Base-by-base conservation (phyloP, 2,888 invertebrate genomes). In the Carterocephalus palaemon region DNA sequence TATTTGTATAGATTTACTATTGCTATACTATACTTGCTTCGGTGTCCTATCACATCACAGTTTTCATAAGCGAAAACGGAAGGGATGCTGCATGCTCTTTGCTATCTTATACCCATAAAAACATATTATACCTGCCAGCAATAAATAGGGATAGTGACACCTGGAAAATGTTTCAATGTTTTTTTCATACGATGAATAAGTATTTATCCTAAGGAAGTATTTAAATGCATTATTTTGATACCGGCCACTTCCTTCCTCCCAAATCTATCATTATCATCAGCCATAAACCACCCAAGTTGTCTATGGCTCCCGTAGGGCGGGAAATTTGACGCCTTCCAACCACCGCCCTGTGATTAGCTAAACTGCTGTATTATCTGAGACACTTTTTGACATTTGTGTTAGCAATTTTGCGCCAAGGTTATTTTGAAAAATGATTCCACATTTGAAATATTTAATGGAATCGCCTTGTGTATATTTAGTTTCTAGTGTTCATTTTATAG, bases 291-390 rank as follows among this genome's bases (percentile, higher is more conserved):
- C 77, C 67, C 70, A 70, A 55, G 66, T 39, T 38, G 33, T 22
- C 24, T 43, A 48, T 48, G 48, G 42, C 31, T 31, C 10, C 34
- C 32, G 43, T 24, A 49, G 58, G 59, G 70, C 70, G 79, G 77
- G 71, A 77, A 73, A 72, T 67, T 50, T 72, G 66, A 70, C 81
- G 70, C 73, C 57, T 64, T 51, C 60, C 46, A 39, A 26, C 23
- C 38, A 43, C 79, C 79, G 81, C 81, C 67, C 76, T 82, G 63
- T 82, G 72, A 83, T 83, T 76, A 23, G 68, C 70, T 80, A 79
- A 82, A 72, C 72, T 61, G 54, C 67, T 10, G 54, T 55, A 64
- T 62, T 62, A 61, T 58, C 58, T 60, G 58, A 70, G 62, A 64
- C 34, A 49, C n/a, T n/a, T 50, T 51, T 36, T 51, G 49, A 59